Conservation (phyloP, 2,888 invertebrate species). For the Erpobdella octoculata region DNA sequence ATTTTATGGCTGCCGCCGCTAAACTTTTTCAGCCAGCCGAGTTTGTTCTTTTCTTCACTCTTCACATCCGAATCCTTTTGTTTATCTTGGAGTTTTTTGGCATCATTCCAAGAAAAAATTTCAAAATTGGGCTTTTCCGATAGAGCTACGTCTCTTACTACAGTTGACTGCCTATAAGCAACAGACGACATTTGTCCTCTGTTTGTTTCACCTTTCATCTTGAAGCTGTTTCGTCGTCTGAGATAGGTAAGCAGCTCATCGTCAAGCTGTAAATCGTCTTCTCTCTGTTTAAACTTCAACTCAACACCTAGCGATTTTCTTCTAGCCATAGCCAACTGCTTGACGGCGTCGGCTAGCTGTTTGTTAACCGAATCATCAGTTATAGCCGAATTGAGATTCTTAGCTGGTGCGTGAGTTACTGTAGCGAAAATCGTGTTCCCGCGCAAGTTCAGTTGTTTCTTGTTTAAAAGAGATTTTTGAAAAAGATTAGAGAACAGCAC, state of each 20-base stretch:
- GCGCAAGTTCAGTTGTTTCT: neutral
- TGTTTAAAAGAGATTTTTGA: neutral
- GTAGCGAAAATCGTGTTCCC: neutral
- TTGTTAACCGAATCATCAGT: neutral
- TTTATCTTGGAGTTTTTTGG: neutral
- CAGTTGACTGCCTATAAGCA: constrained; percentile 22
- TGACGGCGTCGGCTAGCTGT: neutral
- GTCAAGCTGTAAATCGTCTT: neutral
- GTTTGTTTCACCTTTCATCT: neutral
- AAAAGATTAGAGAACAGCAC: constrained; percentile 15
- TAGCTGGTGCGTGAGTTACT: neutral
- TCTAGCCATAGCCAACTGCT: neutral
- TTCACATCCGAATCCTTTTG: neutral
- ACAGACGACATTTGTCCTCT: constrained; percentile 13
- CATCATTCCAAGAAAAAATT: neutral
- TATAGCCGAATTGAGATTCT: too few relatives aligned
- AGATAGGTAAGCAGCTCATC: constrained; percentile 10
- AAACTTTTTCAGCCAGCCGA: neutral
- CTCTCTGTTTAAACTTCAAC: neutral
- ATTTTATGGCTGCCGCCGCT: neutral
- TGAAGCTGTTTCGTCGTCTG: neutral
- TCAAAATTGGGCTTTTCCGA: neutral
- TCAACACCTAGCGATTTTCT: neutral
- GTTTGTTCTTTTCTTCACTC: neutral
- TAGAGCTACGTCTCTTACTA: constrained; percentile 17